Base-by-base conservation (phyloP, 2,888 invertebrate species). In the Drosophila melanosoma region DNA sequence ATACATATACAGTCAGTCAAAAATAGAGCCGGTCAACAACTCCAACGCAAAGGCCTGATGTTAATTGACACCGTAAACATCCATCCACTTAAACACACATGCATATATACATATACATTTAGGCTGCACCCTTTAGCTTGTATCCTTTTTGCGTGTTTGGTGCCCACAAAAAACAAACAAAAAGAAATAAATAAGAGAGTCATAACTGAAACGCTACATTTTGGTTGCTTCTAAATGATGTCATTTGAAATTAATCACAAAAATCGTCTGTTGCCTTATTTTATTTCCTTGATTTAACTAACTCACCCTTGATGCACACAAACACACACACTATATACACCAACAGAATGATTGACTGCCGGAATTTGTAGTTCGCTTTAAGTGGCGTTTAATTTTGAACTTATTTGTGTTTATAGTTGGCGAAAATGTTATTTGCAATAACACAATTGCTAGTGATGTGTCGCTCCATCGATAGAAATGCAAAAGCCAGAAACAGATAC, bases 181-280 rank as follows among this genome's bases (percentile, higher is more conserved):
- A 79, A 83, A 72, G 78, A 87, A 89, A 82, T 76, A 80, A 71
- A 74, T 45, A 62, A 54, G 62, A 54, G 62, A 58, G 74, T 63
- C 66, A 66, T 71, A 71, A 81, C 74, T 51, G 63, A 53, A 63
- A 33, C 61, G 48, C 61, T 70, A 62, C 67, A 68, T 87, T 82
- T 73, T 70, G 63, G 68, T 54, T 61, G 72, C 59, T 85, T 68
- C 64, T 69, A 64, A 72, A 89, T 85, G 85, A 85, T 89, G 85
- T 85, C 85, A 85, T 89, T 76, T 84, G 78, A 80, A 76, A 74
- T 76, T 71, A 75, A 84, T 80, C 67, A 64, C 67, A 62, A 75
- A 60, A 69, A 60, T 51, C 17, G n/a, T 10, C 20, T 45, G n/a
- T 17, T 59, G 65, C 29, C 12, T n/a, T 8, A 38, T 68, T 79